Percentiles rank a stretch among this genome's conserved stretches.
phyloP scores from a whole-genome alignment of 2,113 vertebrate species.

The Eclectus roratus region DNA sequence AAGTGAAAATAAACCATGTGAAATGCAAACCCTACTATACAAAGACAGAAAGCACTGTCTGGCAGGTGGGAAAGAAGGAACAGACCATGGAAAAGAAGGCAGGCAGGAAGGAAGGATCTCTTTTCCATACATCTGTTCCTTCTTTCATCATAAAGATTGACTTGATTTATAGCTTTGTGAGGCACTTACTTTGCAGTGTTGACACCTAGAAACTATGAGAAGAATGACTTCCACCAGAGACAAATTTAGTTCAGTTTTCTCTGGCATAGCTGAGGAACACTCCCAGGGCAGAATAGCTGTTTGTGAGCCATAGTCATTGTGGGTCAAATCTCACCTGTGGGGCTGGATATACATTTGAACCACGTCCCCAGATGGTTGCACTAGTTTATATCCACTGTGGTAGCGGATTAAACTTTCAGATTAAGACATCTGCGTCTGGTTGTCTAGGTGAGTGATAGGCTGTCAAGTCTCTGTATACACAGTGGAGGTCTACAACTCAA shows the following conservation, averaged over 20 bases:
- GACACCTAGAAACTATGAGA: background rate
- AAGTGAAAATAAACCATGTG: background rate
- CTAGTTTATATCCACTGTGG: background rate
- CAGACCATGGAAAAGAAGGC: background rate
- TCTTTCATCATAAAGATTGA: background rate
- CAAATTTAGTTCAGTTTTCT: background rate
- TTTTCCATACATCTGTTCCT: background rate
- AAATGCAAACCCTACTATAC: background rate
- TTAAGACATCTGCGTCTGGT: background rate
- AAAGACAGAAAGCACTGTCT: background rate
- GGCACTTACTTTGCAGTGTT: background rate
- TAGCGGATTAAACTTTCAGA: background rate
- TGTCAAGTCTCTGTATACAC: background rate
- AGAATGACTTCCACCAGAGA: background rate
- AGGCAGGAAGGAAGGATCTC: background rate
- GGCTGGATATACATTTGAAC: background rate
- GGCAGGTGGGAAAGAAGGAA: background rate
- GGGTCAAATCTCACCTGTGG: background rate
- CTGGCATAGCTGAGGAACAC: background rate
- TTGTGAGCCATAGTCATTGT: background rate
- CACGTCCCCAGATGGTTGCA: background rate
- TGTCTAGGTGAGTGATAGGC: background rate
- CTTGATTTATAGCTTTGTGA: conserved; percentile 26
- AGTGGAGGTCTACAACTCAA: background rate
- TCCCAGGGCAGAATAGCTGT: background rate